Conservation (phyloP, 2,888 invertebrate species). For the Drosophila greeni region DNA sequence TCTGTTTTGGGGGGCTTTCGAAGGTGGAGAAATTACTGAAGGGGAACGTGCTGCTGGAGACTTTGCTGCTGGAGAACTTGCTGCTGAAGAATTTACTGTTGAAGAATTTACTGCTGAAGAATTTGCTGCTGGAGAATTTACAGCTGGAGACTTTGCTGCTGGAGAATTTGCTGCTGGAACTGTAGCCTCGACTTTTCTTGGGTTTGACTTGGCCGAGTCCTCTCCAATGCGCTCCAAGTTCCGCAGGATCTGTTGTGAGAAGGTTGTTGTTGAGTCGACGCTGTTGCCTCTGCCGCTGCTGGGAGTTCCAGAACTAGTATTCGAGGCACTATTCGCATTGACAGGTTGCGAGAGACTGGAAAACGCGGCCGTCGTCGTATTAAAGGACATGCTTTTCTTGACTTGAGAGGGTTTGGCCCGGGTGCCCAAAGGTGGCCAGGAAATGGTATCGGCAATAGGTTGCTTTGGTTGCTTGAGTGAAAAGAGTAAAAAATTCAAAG, state of each 20-base stretch:
- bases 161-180: not conserved
- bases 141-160: no score
- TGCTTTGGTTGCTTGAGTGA: no score
- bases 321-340: not conserved
- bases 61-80: no score
- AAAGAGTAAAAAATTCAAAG: not conserved
- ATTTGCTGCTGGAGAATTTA: no score
- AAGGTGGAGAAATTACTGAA: no score
- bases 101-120: no score
- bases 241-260: not conserved
- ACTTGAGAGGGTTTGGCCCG: not conserved
- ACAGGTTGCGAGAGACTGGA: not conserved
- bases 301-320: accelerated
- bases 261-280: no score
- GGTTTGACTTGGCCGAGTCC: not conserved
- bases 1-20: not conserved
- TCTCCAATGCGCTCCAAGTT: no score
- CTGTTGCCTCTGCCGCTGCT: not conserved
- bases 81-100: no score
- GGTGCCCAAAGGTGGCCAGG: conserved; percentile 2
- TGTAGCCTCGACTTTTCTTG: not conserved
- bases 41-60: no score
- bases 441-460: no score
- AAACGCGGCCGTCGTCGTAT: not conserved
- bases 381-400: not conserved